phyloP scores from a whole-genome alignment of 2,797 vertebrate genomes.

The Taenioides sp. region DNA sequence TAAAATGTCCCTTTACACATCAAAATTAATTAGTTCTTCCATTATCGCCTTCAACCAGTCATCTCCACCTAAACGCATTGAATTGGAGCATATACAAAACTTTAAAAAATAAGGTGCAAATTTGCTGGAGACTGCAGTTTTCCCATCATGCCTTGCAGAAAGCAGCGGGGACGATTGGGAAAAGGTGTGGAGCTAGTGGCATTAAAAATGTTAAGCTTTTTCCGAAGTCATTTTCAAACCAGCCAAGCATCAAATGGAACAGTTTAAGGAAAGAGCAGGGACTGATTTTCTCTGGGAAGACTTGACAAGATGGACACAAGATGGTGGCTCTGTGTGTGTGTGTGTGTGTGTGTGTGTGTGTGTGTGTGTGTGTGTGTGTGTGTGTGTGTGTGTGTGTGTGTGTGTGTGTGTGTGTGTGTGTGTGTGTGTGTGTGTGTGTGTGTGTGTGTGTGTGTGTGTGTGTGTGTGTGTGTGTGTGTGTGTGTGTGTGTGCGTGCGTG shows the following conservation, averaged over 20 bases:
- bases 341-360: not conserved
- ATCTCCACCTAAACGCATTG: slow-evolving; percentile 69
- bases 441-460: slow-evolving; percentile 2
- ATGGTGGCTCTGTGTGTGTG: slow-evolving; percentile 15
- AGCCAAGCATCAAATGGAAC: slow-evolving; percentile 75
- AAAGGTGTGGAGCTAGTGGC: slow-evolving; percentile 24
- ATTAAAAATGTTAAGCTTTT: slow-evolving; percentile 69
- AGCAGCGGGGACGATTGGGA: slow-evolving; percentile 8
- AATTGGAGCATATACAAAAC: slow-evolving; percentile 65
- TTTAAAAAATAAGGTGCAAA: slow-evolving; percentile 36
- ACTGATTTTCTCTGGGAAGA: slow-evolving; percentile 59
- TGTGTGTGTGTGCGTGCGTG: too few relatives aligned
- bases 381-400: too few relatives aligned
- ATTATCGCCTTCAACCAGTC: slow-evolving; percentile 76
- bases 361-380: too few relatives aligned
- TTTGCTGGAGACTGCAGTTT: slow-evolving; percentile 64
- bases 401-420: too few relatives aligned
- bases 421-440: too few relatives aligned
- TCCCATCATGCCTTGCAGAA: slow-evolving; percentile 28
- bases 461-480: not conserved
- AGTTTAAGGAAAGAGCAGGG: slow-evolving; percentile 60
- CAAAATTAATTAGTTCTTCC: slow-evolving; percentile 70
- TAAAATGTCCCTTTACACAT: slow-evolving; percentile 71
- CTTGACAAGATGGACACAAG: slow-evolving; percentile 53
- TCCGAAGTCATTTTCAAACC: slow-evolving; percentile 68